A percentile compares a stretch with the other conserved stretches of the same genome.
Conservation (phyloP, 2,888 invertebrate species). For the Ornithoptera priamus region DNA sequence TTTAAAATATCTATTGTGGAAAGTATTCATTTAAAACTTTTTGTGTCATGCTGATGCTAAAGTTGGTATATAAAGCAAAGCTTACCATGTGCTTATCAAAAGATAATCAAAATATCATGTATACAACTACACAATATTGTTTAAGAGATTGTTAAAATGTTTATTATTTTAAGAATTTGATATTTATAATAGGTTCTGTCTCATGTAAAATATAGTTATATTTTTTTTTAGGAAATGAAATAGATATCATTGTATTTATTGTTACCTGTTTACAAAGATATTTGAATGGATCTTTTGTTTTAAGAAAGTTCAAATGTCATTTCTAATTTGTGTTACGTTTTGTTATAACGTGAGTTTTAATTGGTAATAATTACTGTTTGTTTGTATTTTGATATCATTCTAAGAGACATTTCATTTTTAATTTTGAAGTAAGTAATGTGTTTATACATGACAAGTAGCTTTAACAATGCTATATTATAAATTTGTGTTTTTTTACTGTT, state of each 20-base stretch:
- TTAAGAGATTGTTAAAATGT: background rate
- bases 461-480: background rate
- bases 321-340: background rate
- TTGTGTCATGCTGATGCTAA: background rate
- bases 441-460: background rate
- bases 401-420: background rate
- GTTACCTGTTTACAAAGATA: background rate
- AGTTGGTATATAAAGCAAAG: background rate
- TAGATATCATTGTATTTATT: background rate
- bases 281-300: background rate
- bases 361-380: background rate
- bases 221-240: background rate
- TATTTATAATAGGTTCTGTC: background rate
- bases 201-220: background rate
- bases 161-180: background rate
- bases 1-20: too few species aligned
- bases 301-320: too few species aligned
- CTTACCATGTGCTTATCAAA: background rate
- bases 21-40: background rate
- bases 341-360: background rate
- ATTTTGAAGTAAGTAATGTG: background rate
- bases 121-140: background rate
- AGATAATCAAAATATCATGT: background rate
- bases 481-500: background rate
- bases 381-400: background rate